These are phyloP conservation scores for Aspidoscelis tigris DNA, from an alignment of 2,113 vertebrate species.

Conservation along the genomic window DNA sequence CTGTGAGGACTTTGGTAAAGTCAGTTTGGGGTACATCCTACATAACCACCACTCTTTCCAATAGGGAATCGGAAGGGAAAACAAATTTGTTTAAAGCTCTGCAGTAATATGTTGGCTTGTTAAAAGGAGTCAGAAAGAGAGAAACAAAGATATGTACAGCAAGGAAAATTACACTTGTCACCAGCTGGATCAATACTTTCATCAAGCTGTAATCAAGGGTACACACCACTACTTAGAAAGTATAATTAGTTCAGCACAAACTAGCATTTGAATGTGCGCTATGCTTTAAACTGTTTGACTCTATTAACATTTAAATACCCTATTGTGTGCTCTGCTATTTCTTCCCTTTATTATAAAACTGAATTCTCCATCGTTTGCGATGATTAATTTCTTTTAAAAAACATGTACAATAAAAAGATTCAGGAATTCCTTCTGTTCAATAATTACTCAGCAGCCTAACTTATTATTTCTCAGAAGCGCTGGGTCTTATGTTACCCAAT, in stretches of 20 bases:
- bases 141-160: conserved; percentile 46
- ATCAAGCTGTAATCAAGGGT: conserved; percentile 69
- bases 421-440: conserved; percentile 71
- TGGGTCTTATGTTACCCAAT: conserved; percentile 42
- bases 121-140: background rate
- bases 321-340: conserved; percentile 72
- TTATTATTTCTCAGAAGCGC: conserved; percentile 67
- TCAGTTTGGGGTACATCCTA: background rate
- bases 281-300: conserved; percentile 72
- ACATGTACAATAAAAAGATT: conserved; percentile 70
- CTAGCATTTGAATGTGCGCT: conserved; percentile 69
- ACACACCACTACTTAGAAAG: conserved; percentile 66
- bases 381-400: conserved; percentile 74
- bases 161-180: conserved; percentile 58
- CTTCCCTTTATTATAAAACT: conserved; percentile 69
- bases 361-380: conserved; percentile 71
- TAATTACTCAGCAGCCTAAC: conserved; percentile 70
- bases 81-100: conserved; percentile 29
- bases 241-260: conserved; percentile 73
- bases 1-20: background rate
- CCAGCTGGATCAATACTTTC: conserved; percentile 67
- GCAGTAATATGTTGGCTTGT: conserved; percentile 53
- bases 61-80: conserved; percentile 40
- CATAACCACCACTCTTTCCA: background rate
- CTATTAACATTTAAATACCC: conserved; percentile 75